A percentile compares a stretch with the other conserved stretches of the same genome.
Evolutionary conservation across 2,797 vertebrate species (phyloP).

Genomic region (Hirundo rustica): DNA sequence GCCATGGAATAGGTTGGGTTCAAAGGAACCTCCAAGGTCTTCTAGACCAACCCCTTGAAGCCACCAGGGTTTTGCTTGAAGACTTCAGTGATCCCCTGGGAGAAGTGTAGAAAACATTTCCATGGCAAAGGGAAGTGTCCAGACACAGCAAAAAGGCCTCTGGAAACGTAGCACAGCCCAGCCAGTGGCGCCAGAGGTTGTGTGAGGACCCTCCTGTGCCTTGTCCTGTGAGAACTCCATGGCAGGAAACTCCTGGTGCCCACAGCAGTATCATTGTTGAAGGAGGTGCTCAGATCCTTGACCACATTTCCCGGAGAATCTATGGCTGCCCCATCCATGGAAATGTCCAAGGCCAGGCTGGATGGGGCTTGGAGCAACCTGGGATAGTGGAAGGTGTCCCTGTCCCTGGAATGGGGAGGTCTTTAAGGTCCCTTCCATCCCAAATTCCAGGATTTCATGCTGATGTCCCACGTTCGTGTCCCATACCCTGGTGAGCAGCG

Average conservation of each 20-base stretch:
- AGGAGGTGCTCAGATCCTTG: not conserved
- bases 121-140: not conserved
- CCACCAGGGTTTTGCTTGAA: not conserved
- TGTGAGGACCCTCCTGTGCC: not conserved
- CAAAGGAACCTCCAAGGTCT: not conserved
- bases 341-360: not conserved
- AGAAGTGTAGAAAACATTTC: not conserved
- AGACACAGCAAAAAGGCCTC: not conserved
- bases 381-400: not conserved
- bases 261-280: accelerated
- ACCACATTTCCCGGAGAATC: not conserved
- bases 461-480: accelerated
- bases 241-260: not conserved
- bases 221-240: not conserved
- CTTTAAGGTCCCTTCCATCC: not conserved
- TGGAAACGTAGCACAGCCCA: not conserved
- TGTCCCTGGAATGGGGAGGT: not conserved
- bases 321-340: not conserved
- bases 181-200: not conserved
- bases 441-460: not conserved
- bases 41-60: not conserved
- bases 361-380: not conserved
- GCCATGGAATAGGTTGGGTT: not conserved
- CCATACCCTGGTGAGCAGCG: not conserved
- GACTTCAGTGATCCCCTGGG: not conserved